phyloP scores from a whole-genome alignment of 2,113 vertebrate species.

The Herpailurus yagouaroundi region DNA sequence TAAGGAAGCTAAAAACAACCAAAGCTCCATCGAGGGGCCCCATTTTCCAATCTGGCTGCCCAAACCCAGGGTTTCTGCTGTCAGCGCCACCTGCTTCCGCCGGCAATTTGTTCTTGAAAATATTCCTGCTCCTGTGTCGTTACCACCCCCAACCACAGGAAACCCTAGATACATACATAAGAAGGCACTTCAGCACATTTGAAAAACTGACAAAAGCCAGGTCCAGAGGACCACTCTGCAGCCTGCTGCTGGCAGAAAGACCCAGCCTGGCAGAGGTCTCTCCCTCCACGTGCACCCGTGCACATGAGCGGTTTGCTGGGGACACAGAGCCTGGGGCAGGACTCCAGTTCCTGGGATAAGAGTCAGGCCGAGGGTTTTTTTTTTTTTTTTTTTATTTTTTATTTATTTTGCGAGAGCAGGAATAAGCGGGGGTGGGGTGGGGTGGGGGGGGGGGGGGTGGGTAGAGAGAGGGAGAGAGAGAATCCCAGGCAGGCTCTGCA shows the following conservation, averaged over 20 bases:
- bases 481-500: too few relatives aligned
- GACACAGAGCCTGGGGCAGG: neutral
- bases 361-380: neutral
- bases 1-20: conserved; percentile 54
- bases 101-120: neutral
- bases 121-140: neutral
- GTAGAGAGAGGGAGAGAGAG: too few relatives aligned
- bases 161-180: neutral
- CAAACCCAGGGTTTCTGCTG: neutral
- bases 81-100: neutral
- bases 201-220: neutral
- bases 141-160: neutral
- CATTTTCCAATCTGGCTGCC: neutral
- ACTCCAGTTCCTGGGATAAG: neutral
- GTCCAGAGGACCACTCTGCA: neutral
- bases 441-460: too few relatives aligned
- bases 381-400: too few relatives aligned
- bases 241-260: neutral
- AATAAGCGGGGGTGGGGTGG: too few relatives aligned
- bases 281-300: fast-evolving
- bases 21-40: neutral
- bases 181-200: fast-evolving
- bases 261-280: too few relatives aligned
- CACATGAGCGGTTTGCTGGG: neutral
- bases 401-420: too few relatives aligned